phyloP scores from a whole-genome alignment of 1,140 invertebrate species.

The Daktulosphaira vitifoliae region DNA sequence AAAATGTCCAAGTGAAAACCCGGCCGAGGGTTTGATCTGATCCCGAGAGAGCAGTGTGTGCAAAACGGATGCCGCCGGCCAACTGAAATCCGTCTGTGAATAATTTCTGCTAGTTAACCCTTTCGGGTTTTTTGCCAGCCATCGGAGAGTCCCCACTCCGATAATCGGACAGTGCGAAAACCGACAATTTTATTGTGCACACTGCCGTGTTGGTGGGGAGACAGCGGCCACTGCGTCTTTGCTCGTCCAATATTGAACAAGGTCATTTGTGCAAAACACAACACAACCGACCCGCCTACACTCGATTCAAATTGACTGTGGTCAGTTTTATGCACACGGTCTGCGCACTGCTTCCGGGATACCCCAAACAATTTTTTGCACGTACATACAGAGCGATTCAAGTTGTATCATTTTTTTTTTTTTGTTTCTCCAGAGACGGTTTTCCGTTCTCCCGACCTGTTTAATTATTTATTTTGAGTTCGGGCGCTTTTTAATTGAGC shows the following conservation, averaged over 20 bases:
- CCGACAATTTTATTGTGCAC: neutral
- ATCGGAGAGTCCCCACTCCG: neutral
- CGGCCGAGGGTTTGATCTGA: too few species aligned
- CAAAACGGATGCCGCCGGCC: slow-evolving; percentile 29
- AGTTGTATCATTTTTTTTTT: neutral
- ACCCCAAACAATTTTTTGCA: neutral
- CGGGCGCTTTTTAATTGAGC: too few species aligned
- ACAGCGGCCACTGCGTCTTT: neutral
- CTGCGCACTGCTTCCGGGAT: neutral
- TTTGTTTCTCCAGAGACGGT: too few species aligned
- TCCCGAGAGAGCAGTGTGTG: neutral
- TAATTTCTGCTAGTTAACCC: slow-evolving; percentile 32
- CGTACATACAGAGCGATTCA: neutral
- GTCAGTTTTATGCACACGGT: slow-evolving; percentile 22
- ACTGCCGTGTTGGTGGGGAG: neutral
- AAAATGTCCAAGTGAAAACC: too few species aligned
- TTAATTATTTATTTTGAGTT: too few species aligned
- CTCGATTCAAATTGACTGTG: slow-evolving; percentile 3
- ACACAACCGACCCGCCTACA: neutral
- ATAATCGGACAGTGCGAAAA: slow-evolving; percentile 19
- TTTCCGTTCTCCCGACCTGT: too few species aligned
- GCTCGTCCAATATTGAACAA: slow-evolving; percentile 1
- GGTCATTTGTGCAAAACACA: slow-evolving; percentile 27
- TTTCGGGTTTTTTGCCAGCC: slow-evolving; percentile 23
- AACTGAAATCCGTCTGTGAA: slow-evolving; percentile 25